These are phyloP conservation scores for Oscheius sp. DNA, from an alignment of 2,888 invertebrate genomes.

Conservation along the genomic window DNA sequence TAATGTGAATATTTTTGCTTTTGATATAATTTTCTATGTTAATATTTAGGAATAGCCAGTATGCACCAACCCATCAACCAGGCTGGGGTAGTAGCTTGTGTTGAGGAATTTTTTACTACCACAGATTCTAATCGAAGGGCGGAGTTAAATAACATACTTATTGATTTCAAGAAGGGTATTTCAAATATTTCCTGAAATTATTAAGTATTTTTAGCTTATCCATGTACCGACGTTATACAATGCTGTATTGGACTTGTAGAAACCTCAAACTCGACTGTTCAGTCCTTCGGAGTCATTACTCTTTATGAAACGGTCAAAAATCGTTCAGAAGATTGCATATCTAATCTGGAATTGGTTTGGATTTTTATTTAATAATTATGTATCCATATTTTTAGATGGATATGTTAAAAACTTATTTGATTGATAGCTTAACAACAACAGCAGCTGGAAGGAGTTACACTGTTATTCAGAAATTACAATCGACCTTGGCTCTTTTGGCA, in stretches of 20 bases:
- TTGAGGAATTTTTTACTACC: constrained; percentile 55
- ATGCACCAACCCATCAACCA: constrained; percentile 8
- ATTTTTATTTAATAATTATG: neutral
- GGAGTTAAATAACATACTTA: constrained; percentile 41
- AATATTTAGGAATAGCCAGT: neutral
- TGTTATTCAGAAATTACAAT: constrained; percentile 38
- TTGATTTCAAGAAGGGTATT: constrained; percentile 49
- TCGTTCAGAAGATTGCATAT: constrained; percentile 47
- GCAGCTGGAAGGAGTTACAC: constrained; percentile 18
- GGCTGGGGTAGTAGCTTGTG: constrained; percentile 30
- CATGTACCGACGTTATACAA: constrained; percentile 22
- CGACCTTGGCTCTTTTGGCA: constrained; percentile 49
- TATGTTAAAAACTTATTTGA: constrained; percentile 47
- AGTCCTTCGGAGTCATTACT: constrained; percentile 49
- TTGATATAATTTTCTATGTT: neutral
- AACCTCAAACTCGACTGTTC: constrained; percentile 30
- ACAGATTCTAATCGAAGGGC: constrained; percentile 36
- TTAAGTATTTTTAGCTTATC: constrained; percentile 12
- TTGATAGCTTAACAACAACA: constrained; percentile 41
- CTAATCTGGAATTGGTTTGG: constrained; percentile 39
- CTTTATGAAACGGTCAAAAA: constrained; percentile 52
- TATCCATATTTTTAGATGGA: constrained; percentile 30
- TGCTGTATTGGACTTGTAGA: constrained; percentile 47
- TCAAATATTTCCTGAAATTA: too few species aligned
- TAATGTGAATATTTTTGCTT: neutral